Evolutionary conservation across 2,888 invertebrate genomes (phyloP), one percentile per base, ranked within the genome.

Genomic region (Boloria selene): DNA sequence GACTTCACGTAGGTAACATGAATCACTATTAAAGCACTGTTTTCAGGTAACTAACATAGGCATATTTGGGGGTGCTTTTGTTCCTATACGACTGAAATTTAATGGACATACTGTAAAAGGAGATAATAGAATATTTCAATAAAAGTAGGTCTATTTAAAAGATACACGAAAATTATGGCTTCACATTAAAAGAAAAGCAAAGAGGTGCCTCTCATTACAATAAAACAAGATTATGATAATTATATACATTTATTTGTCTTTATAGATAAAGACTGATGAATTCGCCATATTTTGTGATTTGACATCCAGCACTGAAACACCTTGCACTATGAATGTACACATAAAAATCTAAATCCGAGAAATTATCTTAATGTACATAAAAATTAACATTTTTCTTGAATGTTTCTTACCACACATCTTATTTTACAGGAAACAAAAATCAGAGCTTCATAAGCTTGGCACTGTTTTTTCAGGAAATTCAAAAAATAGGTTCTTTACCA

Each of bases 211-310:
- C 31, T 10, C 7, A 10, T 10, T 38, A 38, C 31, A 64, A 58
- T 53, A 49, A 61, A 61, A 67, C 60, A 64, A 52, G 22, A 10
- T 4, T 13, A 0, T 56, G 16, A 47, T 53, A 45, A 64, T 56
- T 74, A 77, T 75, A 73, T 75, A 77, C 77, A 76, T 77, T 74
- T 77, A 77, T 74, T 77, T 71, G 74, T 77, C 75, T 77, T 74
- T 73, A 74, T 72, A 73, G 70, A 71, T 59, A 70, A 72, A 73
- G 66, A 72, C 64, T 68, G 64, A 68, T 70, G 66, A 65, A 63
- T 72, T 69, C 55, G 61, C 65, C 53, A 55, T n/a, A n/a, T n/a
- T 42, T 47, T 53, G 56, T 55, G 56, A 51, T 61, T 51, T 61
- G 31, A 61, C 52, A 22, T 61, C 52, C 64, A 62, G 56, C 47